phyloP scores from a whole-genome alignment of 2,113 vertebrate species.

The Tetrao urogallus region DNA sequence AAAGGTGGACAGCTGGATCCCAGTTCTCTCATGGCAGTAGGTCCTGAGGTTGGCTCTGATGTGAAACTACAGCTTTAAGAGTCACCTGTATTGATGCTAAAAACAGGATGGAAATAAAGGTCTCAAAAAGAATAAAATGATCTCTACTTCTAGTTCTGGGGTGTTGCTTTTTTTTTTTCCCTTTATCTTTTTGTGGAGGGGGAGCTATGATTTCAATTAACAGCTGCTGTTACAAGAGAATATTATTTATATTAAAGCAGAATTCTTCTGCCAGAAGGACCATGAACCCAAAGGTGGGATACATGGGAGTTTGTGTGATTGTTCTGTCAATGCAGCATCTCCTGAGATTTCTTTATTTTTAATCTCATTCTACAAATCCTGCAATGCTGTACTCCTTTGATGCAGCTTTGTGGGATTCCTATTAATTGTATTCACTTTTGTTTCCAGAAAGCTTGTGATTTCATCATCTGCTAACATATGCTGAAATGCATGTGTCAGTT shows the following conservation, averaged over 20 bases:
- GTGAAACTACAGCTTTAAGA: neutral
- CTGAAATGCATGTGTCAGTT: constrained; percentile 37
- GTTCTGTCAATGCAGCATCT: neutral
- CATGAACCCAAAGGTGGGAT: neutral
- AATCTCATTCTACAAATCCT: constrained; percentile 37
- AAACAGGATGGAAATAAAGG: neutral
- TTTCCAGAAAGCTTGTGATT: constrained; percentile 50
- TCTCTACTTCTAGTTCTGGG: neutral
- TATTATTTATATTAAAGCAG: neutral
- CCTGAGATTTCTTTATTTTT: constrained; percentile 4
- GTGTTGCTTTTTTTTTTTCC: neutral
- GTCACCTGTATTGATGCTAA: neutral
- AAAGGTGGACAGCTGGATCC: rapidly evolving
- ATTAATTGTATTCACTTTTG: constrained; percentile 28
- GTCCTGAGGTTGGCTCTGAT: neutral
- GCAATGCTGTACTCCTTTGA: neutral
- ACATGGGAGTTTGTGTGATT: neutral
- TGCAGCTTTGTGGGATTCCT: constrained; percentile 29
- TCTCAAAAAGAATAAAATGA: neutral
- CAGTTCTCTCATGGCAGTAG: neutral
- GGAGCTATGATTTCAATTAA: neutral
- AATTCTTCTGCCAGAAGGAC: neutral
- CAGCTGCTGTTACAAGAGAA: neutral
- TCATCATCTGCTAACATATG: constrained; percentile 47
- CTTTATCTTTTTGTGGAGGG: no score